Percentiles rank a stretch among this genome's conserved stretches.
Conservation (phyloP, 64 coral and sea anemone species). For the Trachythela sp. region DNA sequence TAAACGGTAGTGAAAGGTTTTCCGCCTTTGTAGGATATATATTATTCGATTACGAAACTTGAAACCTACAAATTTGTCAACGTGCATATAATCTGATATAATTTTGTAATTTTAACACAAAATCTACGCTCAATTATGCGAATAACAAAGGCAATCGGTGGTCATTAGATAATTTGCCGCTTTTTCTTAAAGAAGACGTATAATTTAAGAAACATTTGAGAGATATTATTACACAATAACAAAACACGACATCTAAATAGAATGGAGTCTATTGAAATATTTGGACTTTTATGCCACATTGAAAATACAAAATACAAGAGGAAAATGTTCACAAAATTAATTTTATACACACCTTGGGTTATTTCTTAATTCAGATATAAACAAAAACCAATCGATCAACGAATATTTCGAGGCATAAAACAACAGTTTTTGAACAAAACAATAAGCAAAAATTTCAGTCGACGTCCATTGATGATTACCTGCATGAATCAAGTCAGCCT, state of each 20-base stretch:
- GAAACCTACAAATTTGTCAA: too few species aligned
- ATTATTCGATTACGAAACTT: too few species aligned
- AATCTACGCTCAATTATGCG: neutral
- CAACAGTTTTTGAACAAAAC: neutral
- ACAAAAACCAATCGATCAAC: neutral
- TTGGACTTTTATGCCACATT: too few species aligned
- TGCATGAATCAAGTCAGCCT: too few species aligned
- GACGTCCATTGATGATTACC: too few species aligned
- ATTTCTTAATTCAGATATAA: neutral
- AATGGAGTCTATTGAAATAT: neutral
- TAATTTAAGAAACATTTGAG: neutral
- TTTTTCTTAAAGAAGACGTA: neutral
- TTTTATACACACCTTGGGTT: neutral
- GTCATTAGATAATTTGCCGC: neutral
- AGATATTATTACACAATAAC: neutral
- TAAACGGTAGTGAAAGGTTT: too few species aligned
- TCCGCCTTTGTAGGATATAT: too few species aligned
- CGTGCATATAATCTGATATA: too few species aligned
- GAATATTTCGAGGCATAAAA: neutral
- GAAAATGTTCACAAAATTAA: neutral
- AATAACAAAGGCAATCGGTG: neutral
- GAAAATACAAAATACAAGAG: neutral
- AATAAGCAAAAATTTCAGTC: neutral
- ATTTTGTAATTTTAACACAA: neutral
- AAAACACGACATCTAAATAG: neutral